A percentile compares a stretch with the other conserved stretches of the same genome.
These are phyloP conservation scores for Drosophila acutilabella DNA, from an alignment of 2,888 invertebrate genomes.

Conservation along the genomic window DNA sequence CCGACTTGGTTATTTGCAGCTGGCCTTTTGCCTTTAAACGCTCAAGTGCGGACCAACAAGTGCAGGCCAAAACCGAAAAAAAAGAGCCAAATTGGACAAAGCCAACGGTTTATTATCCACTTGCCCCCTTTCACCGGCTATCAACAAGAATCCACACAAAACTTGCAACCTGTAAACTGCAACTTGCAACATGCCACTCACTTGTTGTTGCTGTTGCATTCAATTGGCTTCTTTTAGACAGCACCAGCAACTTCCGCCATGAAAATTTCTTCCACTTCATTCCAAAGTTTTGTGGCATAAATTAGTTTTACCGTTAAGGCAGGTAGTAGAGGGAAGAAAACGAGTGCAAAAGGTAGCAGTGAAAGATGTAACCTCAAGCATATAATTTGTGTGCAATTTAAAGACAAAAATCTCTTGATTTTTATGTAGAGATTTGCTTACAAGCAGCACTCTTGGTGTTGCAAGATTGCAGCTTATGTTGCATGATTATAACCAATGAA, in stretches of 20 bases:
- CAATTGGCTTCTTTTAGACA: constrained; percentile 72
- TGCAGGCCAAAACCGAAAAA: constrained; percentile 12
- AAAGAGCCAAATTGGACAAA: constrained; percentile 12
- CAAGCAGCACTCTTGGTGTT: constrained; percentile 6
- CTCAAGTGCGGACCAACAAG: constrained; percentile 27
- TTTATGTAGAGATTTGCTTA: constrained; percentile 46
- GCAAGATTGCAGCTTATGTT: constrained; percentile 44
- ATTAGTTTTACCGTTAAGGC: constrained; percentile 71
- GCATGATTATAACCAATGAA: constrained; percentile 31
- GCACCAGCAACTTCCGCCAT: constrained; percentile 67
- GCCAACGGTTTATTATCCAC: constrained; percentile 40
- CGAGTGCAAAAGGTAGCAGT: constrained; percentile 1
- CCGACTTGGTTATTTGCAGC: constrained; percentile 5
- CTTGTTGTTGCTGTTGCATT: constrained; percentile 60
- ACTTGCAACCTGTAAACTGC: constrained; percentile 29
- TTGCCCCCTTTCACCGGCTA: constrained; percentile 55
- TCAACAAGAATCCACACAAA: constrained; percentile 16
- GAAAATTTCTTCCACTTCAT: constrained; percentile 34
- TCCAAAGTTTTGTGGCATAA: constrained; percentile 67
- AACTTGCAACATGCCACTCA: constrained; percentile 51
- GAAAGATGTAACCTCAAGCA: constrained; percentile 24
- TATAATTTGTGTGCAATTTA: constrained; percentile 71
- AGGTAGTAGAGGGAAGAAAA: neutral
- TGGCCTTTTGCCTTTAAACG: constrained; percentile 16
- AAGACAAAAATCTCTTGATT: constrained; percentile 58